Evolutionary conservation across 2,797 vertebrate species (phyloP), one percentile per base, ranked within the genome.

Genomic region (Macrochelys suwanniensis): DNA sequence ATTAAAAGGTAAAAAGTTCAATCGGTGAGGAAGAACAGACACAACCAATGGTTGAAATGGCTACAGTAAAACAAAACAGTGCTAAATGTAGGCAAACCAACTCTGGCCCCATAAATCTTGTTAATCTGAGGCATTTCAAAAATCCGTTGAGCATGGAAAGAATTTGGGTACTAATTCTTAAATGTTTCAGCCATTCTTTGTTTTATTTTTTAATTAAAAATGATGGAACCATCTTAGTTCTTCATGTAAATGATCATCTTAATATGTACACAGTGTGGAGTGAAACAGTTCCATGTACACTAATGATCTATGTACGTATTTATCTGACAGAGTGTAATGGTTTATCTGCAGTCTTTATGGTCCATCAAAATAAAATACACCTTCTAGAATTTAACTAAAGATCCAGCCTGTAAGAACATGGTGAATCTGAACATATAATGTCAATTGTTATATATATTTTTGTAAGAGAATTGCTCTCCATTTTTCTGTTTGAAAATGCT

Each of bases 1-100:
- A 96, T 92, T 89, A 83, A 90, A 97, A 56, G 79, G 89, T 96
- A 97, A 98, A 97, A 98, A 97, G 98, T 97, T 98, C 96, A 98
- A 15, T 84, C 81, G 45, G 33, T 97, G 96, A 98, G 79, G 85
- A 97, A 97, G 82, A 97, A 65, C 96, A 98, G 96, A 97, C 85
- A 86, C 56, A 93, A 84, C 2, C 1, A 25, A 82, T 74, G 57
- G 59, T 61, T 93, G 80, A 90, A 97, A 97, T 78, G 10, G 54
- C 50, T 81, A 50, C 7, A 93, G 74, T 93, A 96, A 97, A 98
- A 95, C 31, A 96, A 97, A 98, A 90, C 84, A 95, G 77, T 89
- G 26, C 3, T 50, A 54, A 91, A 94, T 89, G 81, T 45, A 54
- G 6, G 11, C 23, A 28, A 65, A 91, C 6, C 19, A 95, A 89